Percentiles rank a stretch among this genome's conserved stretches.
These are phyloP conservation scores for Potamarius usumacintae DNA, from an alignment of 2,113 vertebrate genomes.

Conservation along the genomic window DNA sequence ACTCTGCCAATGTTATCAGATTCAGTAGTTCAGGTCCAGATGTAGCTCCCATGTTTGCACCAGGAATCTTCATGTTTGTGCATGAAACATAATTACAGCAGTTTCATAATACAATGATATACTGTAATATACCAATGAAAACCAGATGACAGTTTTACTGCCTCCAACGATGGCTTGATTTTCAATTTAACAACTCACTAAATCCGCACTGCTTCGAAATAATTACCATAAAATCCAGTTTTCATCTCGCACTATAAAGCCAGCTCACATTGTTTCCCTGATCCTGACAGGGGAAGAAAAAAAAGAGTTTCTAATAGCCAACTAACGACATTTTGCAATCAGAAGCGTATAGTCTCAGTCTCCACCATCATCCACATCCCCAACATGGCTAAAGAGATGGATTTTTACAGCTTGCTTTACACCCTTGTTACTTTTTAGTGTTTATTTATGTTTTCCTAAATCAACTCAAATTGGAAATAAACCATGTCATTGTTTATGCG, in stretches of 20 bases:
- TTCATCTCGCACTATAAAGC: constrained; percentile 56
- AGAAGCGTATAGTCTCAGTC: background rate
- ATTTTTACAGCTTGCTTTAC: constrained; percentile 65
- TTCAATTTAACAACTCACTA: constrained; percentile 60
- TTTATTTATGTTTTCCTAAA: constrained; percentile 70
- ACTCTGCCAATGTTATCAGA: constrained; percentile 21
- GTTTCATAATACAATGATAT: constrained; percentile 49
- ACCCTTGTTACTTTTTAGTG: constrained; percentile 69
- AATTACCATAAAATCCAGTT: constrained; percentile 61
- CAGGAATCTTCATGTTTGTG: constrained; percentile 43
- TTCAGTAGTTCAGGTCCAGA: constrained; percentile 25
- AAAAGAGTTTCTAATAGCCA: constrained; percentile 35
- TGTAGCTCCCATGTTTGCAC: constrained; percentile 27
- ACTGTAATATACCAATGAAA: constrained; percentile 52
- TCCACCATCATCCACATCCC: constrained; percentile 8
- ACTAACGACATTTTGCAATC: constrained; percentile 53
- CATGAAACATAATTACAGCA: constrained; percentile 41
- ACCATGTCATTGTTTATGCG: constrained; percentile 62
- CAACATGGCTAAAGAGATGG: constrained; percentile 52
- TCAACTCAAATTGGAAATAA: constrained; percentile 71
- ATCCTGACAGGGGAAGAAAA: constrained; percentile 36
- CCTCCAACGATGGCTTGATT: constrained; percentile 50
- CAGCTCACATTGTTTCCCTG: constrained; percentile 47
- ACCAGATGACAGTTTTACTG: constrained; percentile 52
- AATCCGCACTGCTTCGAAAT: constrained; percentile 57